A percentile compares a stretch with the other conserved stretches of the same genome.
These are phyloP conservation scores for Desmophyllum pertusum DNA, from an alignment of 92 coral and sea anemone genomes.

Conservation along the genomic window DNA sequence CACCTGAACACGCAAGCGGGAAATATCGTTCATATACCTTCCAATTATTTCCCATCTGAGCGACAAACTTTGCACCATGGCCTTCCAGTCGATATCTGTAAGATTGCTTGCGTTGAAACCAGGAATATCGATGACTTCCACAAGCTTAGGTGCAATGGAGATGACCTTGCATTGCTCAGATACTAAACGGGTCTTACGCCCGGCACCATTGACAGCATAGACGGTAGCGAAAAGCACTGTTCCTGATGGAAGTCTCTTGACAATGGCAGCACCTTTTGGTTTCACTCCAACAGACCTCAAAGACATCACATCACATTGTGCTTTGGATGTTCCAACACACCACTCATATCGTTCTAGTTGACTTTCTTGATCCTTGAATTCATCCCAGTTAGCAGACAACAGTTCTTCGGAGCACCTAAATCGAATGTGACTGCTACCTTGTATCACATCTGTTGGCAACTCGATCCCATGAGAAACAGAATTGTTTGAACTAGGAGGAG, in stretches of 20 bases:
- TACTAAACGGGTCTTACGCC: constrained; percentile 56
- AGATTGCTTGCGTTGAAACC: constrained; percentile 41
- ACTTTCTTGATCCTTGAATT: constrained; percentile 84
- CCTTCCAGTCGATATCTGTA: constrained; percentile 88
- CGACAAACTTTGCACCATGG: constrained; percentile 72
- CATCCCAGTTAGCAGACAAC: constrained; percentile 80
- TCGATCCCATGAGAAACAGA: neutral
- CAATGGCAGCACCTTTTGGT: constrained; percentile 62
- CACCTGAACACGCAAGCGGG: constrained; percentile 84
- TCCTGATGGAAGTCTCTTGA: constrained; percentile 59
- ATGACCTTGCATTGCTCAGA: constrained; percentile 57
- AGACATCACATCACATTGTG: constrained; percentile 72
- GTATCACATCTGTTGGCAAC: neutral
- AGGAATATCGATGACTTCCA: constrained; percentile 64
- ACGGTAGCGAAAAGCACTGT: constrained; percentile 74
- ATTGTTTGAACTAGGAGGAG: constrained; percentile 29
- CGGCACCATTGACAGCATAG: constrained; percentile 72
- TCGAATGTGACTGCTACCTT: constrained; percentile 34
- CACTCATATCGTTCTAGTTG: constrained; percentile 65
- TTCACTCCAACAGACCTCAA: constrained; percentile 39
- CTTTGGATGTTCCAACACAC: constrained; percentile 86
- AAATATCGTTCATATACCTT: constrained; percentile 58
- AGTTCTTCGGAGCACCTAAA: constrained; percentile 78
- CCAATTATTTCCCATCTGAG: constrained; percentile 81
- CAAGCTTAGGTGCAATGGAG: constrained; percentile 72